phyloP scores from a whole-genome alignment of 1,140 invertebrate genomes.

The Lasaia peninsularis region DNA sequence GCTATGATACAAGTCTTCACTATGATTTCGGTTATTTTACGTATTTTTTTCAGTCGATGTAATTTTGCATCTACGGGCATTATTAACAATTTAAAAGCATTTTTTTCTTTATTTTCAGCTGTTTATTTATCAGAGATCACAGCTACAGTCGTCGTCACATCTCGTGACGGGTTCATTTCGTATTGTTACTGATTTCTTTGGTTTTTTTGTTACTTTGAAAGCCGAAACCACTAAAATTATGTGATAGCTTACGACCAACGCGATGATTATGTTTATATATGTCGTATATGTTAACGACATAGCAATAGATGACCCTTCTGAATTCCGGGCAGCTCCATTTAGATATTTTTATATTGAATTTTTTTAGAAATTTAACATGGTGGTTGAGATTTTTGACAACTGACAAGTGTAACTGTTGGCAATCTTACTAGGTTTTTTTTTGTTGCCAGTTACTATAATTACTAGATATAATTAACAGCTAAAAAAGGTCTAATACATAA shows the following conservation, averaged over 20 bases:
- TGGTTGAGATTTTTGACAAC: too few relatives aligned
- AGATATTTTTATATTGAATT: too few relatives aligned
- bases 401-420: too few relatives aligned
- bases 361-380: too few relatives aligned
- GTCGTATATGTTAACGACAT: neutral
- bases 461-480: too few relatives aligned
- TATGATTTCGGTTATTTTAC: constrained; percentile 41
- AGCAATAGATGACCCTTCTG: too few relatives aligned
- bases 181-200: constrained; percentile 20
- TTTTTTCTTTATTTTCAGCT: neutral
- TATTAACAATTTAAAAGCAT: constrained; percentile 27
- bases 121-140: constrained; percentile 16
- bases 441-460: too few relatives aligned
- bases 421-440: too few relatives aligned
- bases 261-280: constrained; percentile 36
- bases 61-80: constrained; percentile 40
- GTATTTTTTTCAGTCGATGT: constrained; percentile 34
- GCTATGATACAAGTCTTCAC: constrained; percentile 44
- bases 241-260: constrained; percentile 41
- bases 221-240: constrained; percentile 33
- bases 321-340: too few relatives aligned
- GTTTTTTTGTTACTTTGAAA: constrained; percentile 32
- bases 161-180: constrained; percentile 35
- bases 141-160: constrained; percentile 42
- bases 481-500: too few relatives aligned